Base-by-base conservation (phyloP, 2,888 invertebrate species). In the Cheilosia vulpina region DNA sequence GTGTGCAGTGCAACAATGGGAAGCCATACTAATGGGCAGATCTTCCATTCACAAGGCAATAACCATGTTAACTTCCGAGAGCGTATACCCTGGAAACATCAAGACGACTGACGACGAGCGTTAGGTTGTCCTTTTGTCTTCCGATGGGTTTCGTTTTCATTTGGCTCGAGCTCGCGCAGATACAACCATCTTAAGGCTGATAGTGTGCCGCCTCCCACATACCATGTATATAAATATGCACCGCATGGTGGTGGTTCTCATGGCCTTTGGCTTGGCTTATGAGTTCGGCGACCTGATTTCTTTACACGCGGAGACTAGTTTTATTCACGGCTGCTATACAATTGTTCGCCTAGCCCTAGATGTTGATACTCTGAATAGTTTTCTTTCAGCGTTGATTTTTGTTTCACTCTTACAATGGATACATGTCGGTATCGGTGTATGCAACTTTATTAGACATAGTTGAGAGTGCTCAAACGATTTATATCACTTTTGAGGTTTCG, bases 241-340 rank as follows among this genome's bases (percentile, higher is more conserved):
- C 13, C 47, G 24, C 50, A 55, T 60, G 43, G 52, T 53, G 60
- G 19, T 62, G 58, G 55, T 66, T 73, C 68, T 73, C 66, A 71
- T 80, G 84, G 84, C 84, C 84, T 84, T 84, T 84, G 65, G 60
- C 65, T 71, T 34, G 57, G 80, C 65, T 84, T 84, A 75, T 71
- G 73, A 76, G 84, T 84, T 84, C 80, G 75, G 45, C 65, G 80
- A 75, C 75, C 84, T 84, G 80, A 75, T 84, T 84, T 80, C 47
- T 38, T 84, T 69, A 58, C 45, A 17, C 57, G 58, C 38, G 38
- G 31, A 72, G 57, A 58, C 55, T 79, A 52, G 52, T 71, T 58
- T 79, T 58, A 79, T 83, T 83, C 73, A 84, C 65, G 63, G 38
- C 41, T 68, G 63, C 19, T 15, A 24, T 55, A 68, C 62, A 43